Conservation (phyloP, 2,888 invertebrate species). For the Aplocera efformata region DNA sequence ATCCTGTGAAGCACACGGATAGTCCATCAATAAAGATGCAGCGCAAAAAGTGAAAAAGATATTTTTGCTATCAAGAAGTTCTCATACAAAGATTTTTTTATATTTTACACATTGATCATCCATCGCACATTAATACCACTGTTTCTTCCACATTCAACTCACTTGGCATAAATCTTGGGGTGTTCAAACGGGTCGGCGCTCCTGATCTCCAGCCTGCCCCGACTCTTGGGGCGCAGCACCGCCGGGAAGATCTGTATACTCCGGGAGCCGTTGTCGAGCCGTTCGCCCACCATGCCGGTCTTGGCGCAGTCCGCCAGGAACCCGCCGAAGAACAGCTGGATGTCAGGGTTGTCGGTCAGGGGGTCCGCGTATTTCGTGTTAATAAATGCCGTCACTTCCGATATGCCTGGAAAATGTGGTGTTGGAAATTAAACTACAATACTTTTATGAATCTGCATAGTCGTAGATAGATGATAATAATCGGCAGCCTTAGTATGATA, state of each 20-base stretch:
- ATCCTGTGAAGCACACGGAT: no score
- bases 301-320: slow-evolving; percentile 92
- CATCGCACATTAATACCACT: no score
- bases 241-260: slow-evolving; percentile 88
- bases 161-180: slow-evolving; percentile 93
- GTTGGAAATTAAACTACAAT: no score
- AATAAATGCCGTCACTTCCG: slow-evolving; percentile 92
- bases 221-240: slow-evolving; percentile 91
- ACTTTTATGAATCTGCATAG: no score
- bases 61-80: no score
- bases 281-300: slow-evolving; percentile 92
- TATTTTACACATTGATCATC: no score
- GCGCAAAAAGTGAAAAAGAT: no score
- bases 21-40: no score
- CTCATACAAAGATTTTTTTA: no score
- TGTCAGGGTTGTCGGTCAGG: slow-evolving; percentile 88
- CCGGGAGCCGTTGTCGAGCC: slow-evolving; percentile 84
- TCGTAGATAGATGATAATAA: no score
- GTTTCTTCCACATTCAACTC: slow-evolving; percentile 40
- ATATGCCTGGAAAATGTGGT: slow-evolving; percentile 82
- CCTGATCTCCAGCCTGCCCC: slow-evolving; percentile 87
- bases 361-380: slow-evolving; percentile 89
- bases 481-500: no score
- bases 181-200: slow-evolving; percentile 89
- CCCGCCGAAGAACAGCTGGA: slow-evolving; percentile 93